Evolutionary conservation across 2,113 vertebrate species (phyloP), one percentile per base, ranked within the genome.

Genomic region (Brachypodius melanocephalos): DNA sequence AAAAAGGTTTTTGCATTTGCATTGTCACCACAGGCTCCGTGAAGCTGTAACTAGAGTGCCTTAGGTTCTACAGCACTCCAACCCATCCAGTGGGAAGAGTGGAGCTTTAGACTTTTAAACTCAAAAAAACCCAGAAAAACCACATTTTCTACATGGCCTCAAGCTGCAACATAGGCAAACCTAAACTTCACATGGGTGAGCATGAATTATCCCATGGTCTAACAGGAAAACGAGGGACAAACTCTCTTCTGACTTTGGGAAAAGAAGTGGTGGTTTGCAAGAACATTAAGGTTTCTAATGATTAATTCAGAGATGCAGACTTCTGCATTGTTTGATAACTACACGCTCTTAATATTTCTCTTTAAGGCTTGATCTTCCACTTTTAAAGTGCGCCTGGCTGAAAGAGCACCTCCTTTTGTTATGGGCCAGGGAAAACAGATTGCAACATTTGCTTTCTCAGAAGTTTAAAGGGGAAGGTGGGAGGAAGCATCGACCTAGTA

Each of bases 401-500:
- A 81, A 10, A 43, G 52, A 26, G 3, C 8, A 29, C 17, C 40
- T 86, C 18, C 10, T 86, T 84, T 81, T 78, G 17, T 55, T 74
- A 63, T 3, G 25, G 34, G 21, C 17, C 57, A 42, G 40, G 31
- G 20, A 89, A 82, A 91, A 19, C 8, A 32, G 19, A 57, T 32
- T 45, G 28, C 55, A 79, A 14, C 10, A n/a, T 65, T 61, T 88
- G 21, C 71, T 73, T 89, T 80, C 59, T 52, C 32, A 1, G n/a
- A 25, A 58, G 6, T 63, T 74, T 31, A 14, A 34, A 69, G 26
- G 8, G 22, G n/a, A 65, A 46, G 12, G 9, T 16, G 9, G 4
- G 8, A 17, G 24, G 29, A 48, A 74, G 15, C n/a, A 55, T 24
- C 0, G 0, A 32, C 18, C 26, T 59, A 7, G 10, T 9, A 9